A percentile compares a stretch with the other conserved stretches of the same genome.
Conservation (phyloP, 2,113 vertebrate genomes). For the Donacobius atricapilla region DNA sequence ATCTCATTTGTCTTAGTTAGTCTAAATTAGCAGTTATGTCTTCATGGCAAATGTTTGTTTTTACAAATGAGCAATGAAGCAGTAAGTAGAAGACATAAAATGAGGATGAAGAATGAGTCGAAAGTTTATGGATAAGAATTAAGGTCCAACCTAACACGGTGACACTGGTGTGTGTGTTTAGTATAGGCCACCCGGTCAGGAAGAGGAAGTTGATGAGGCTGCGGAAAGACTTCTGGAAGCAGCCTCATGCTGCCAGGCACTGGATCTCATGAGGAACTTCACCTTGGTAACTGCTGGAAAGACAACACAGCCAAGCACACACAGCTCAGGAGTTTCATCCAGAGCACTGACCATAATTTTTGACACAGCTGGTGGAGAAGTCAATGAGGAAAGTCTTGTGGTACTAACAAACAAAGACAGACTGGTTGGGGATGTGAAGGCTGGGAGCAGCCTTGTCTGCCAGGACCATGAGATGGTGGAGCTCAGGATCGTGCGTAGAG, state of each 20-base stretch:
- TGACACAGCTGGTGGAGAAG: not conserved
- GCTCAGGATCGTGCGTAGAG: not conserved
- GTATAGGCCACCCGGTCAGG: not conserved
- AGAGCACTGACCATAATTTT: not conserved
- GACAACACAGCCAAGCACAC: not conserved
- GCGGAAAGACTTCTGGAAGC: not conserved
- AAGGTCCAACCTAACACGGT: not conserved
- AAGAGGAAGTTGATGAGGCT: not conserved
- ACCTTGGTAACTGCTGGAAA: not conserved
- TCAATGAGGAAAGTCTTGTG: not conserved
- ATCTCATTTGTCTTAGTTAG: slow-evolving; percentile 84
- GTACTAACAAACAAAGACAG: not conserved
- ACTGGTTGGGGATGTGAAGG: not conserved
- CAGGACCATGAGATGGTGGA: not conserved
- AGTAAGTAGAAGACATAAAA: slow-evolving; percentile 44
- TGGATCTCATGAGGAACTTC: not conserved
- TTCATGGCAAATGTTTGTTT: slow-evolving; percentile 79
- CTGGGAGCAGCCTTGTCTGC: not conserved
- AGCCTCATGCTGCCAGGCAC: not conserved
- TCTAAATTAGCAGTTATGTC: slow-evolving; percentile 79
- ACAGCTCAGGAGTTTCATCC: not conserved
- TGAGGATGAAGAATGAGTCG: not conserved
- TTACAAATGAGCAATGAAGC: slow-evolving; percentile 76
- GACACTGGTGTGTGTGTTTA: not conserved
- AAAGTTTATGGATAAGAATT: not conserved